Evolutionary conservation across 1,140 invertebrate genomes (phyloP).

Genomic region (Ladona fulva): DNA sequence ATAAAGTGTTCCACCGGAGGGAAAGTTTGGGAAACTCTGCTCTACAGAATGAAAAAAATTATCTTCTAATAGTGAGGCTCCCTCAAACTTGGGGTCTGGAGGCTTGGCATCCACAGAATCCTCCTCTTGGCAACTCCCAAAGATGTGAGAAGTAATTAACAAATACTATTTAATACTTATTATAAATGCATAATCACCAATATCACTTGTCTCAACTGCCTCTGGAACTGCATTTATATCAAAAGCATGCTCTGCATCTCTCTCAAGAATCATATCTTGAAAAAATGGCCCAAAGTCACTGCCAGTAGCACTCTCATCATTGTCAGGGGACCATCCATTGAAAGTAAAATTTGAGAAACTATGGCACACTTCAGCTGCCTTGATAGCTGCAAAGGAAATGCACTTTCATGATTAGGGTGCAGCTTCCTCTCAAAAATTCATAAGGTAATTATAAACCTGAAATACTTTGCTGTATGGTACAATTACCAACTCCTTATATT

Average conservation of each 20-base stretch:
- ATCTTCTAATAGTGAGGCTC: no score
- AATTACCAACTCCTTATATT: no score
- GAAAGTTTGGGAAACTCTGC: no score
- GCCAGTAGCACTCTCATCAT: slow-evolving; percentile 24
- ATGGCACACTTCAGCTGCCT: slow-evolving; percentile 31
- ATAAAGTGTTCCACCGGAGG: no score
- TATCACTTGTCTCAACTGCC: slow-evolving; percentile 25
- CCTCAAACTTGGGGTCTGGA: no score
- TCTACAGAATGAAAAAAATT: no score
- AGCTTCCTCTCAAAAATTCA: no score
- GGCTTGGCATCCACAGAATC: no score
- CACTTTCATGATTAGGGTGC: background rate
- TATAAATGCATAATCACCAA: slow-evolving; percentile 20
- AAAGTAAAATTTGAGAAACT: slow-evolving; percentile 32
- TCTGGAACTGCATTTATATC: slow-evolving; percentile 37
- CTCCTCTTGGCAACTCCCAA: no score
- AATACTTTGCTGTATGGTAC: no score
- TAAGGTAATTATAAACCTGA: background rate
- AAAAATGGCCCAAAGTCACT: background rate
- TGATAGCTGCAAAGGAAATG: slow-evolving; percentile 24
- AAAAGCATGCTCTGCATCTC: slow-evolving; percentile 33
- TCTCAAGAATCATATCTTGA: background rate
- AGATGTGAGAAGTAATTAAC: no score
- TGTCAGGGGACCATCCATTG: slow-evolving; percentile 30
- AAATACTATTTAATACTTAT: no score